These are phyloP conservation scores for Chloroclysta siterata DNA, from an alignment of 2,888 invertebrate species.

Conservation along the genomic window DNA sequence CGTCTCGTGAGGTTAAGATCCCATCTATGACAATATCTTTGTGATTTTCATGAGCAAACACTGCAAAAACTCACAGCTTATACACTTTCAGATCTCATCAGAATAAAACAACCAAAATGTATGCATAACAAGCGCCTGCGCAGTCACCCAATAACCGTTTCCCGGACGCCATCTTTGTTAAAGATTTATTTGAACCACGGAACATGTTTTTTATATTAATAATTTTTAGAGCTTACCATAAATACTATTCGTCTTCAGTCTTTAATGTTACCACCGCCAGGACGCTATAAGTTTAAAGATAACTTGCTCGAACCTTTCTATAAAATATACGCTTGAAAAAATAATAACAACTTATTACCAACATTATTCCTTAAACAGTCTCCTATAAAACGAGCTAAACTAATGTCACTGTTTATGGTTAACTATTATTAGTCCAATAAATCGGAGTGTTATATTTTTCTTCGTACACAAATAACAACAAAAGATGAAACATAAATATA, in stretches of 20 bases:
- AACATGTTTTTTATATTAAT: slow-evolving; percentile 4
- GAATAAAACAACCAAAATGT: slow-evolving; percentile 58
- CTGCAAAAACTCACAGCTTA: too few relatives aligned
- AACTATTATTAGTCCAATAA: slow-evolving; percentile 35
- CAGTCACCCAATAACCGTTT: slow-evolving; percentile 64
- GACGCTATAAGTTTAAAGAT: slow-evolving; percentile 12
- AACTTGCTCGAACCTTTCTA: slow-evolving; percentile 10
- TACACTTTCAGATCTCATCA: background rate
- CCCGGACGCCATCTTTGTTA: slow-evolving; percentile 69
- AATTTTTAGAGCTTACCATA: slow-evolving; percentile 7
- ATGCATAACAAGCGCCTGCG: slow-evolving; percentile 57
- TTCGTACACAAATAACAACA: slow-evolving; percentile 30
- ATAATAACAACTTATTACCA: slow-evolving; percentile 13
- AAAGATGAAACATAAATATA: slow-evolving; percentile 47
- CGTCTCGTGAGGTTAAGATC: too few relatives aligned
- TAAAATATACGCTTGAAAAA: slow-evolving; percentile 11
- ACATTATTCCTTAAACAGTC: slow-evolving; percentile 14
- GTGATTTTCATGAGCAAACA: too few relatives aligned
- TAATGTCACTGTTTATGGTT: slow-evolving; percentile 30
- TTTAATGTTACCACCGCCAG: slow-evolving; percentile 6
- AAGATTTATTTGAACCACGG: slow-evolving; percentile 60
- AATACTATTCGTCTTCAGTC: background rate
- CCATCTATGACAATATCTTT: too few relatives aligned
- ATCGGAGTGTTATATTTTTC: slow-evolving; percentile 37
- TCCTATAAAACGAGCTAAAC: slow-evolving; percentile 25